These are phyloP conservation scores for Macrosoma leucophasiata DNA, from an alignment of 2,888 invertebrate species.

Conservation along the genomic window DNA sequence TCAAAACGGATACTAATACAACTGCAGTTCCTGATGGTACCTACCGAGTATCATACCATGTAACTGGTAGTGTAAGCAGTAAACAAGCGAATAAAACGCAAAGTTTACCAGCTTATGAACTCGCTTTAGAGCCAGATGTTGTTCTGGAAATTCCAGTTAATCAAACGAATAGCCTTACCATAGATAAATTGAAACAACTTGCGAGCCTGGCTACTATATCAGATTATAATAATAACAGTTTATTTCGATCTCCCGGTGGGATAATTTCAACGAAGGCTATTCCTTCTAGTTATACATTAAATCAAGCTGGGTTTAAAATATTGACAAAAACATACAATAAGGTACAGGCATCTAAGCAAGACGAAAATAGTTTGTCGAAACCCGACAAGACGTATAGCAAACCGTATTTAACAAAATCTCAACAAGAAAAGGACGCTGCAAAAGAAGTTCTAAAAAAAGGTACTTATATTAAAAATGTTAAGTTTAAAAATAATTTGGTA, in stretches of 20 bases:
- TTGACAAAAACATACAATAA: constrained; percentile 80
- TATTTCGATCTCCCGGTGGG: constrained; percentile 63
- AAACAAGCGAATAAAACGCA: constrained; percentile 66
- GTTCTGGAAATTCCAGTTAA: constrained; percentile 63
- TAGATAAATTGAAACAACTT: constrained; percentile 70
- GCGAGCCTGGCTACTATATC: constrained; percentile 75
- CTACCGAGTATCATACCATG: constrained; percentile 65
- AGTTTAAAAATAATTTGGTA: constrained; percentile 2
- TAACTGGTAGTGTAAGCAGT: constrained; percentile 67
- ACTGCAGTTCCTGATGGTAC: constrained; percentile 58
- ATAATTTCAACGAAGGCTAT: constrained; percentile 78
- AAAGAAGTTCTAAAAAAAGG: constrained; percentile 40
- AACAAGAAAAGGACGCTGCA: constrained; percentile 41
- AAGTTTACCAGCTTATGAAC: constrained; percentile 59
- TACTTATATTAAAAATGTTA: constrained; percentile 23
- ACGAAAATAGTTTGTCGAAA: constrained; percentile 54
- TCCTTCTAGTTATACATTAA: constrained; percentile 76
- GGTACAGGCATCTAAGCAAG: constrained; percentile 62
- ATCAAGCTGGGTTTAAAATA: constrained; percentile 79
- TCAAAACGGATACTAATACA: too few relatives aligned
- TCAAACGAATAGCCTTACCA: constrained; percentile 52
- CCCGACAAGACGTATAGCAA: constrained; percentile 54
- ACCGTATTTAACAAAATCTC: constrained; percentile 37
- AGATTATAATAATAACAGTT: constrained; percentile 66
- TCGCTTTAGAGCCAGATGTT: constrained; percentile 62